Base-by-base conservation (phyloP, 2,888 invertebrate genomes). In the Geotrupes spiniger region DNA sequence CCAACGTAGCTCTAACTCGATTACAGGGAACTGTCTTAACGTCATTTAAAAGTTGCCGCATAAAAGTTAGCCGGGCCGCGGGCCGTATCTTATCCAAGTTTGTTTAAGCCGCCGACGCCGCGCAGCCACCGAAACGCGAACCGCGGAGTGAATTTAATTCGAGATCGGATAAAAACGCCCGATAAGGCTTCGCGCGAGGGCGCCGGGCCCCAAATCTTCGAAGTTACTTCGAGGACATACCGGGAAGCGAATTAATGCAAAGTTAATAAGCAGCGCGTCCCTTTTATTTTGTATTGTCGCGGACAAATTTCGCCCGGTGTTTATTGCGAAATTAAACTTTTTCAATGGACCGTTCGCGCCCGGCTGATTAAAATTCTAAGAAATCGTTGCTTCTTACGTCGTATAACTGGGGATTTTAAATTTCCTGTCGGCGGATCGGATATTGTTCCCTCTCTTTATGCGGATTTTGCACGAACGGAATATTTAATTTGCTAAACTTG, bases 211-310 rank as follows among this genome's bases (percentile, higher is more conserved):
- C 44, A 44, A 44, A 44, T 44, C 44, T 44, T 38, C 36, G 44
- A 44, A 44, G 37, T 44, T 44, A 44, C 44, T 44, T 37, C 37
- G 37, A 44, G 44, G 44, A 38, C 37, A 44, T 44, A 44, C 37
- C 38, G 37, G 28, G 29, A 44, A 44, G 37, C 38, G 44, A 44
- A 44, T 44, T 44, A 44, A 44, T 36, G 44, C 37, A 31, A 21
- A 44, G 44, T 44, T 44, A 44, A 44, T 44, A 44, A 44, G 44
- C 37, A 29, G 29, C 38, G 44, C 29, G 29, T 38, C 29, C 36
- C 29, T 29, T 27, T 6, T 21, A 21, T 6, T 21, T 21, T 21
- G 6, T 21, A 21, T 21, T 21, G 21, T 21, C 21, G 6, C 6
- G 21, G 6, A 21, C 21, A 21, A 21, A 21, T 21, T 21, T 3